Percentiles rank a stretch among this genome's conserved stretches.
These are phyloP conservation scores for Drosophila obscura DNA, from an alignment of 1,140 invertebrate genomes.

Conservation along the genomic window DNA sequence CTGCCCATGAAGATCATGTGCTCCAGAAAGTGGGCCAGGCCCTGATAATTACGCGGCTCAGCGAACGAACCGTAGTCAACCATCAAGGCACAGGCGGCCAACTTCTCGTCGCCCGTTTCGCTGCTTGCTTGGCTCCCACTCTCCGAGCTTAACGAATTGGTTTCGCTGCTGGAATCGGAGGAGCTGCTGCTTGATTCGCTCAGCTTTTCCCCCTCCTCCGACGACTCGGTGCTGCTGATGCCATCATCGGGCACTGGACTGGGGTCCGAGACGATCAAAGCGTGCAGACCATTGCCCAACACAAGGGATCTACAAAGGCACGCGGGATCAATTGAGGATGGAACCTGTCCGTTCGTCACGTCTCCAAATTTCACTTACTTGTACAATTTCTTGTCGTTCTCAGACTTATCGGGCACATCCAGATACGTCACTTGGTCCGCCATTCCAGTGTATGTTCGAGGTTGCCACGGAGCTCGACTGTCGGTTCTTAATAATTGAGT, in stretches of 20 bases:
- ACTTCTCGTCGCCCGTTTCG: slow-evolving; percentile 83
- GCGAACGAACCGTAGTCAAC: slow-evolving; percentile 89
- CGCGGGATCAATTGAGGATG: not conserved
- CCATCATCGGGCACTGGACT: slow-evolving; percentile 70
- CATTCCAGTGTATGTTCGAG: slow-evolving; percentile 4
- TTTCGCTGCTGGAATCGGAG: slow-evolving; percentile 34
- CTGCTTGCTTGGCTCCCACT: slow-evolving; percentile 77
- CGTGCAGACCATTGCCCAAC: slow-evolving; percentile 88
- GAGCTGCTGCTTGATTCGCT: slow-evolving; percentile 36
- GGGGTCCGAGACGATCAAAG: slow-evolving; percentile 88
- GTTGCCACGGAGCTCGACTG: not conserved
- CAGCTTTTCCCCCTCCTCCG: slow-evolving; percentile 34
- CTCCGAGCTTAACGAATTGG: slow-evolving; percentile 44
- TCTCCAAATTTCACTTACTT: slow-evolving; percentile 55
- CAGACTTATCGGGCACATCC: slow-evolving; percentile 85
- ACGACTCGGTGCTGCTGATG: slow-evolving; percentile 66
- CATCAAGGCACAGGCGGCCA: slow-evolving; percentile 89
- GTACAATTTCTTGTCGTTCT: slow-evolving; percentile 87
- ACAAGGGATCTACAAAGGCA: slow-evolving; percentile 85
- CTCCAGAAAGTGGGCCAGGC: slow-evolving; percentile 96
- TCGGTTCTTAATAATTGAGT: slow-evolving; percentile 12
- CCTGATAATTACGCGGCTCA: slow-evolving; percentile 90
- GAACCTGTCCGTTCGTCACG: not conserved
- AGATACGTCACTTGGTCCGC: slow-evolving; percentile 67
- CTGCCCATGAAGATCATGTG: slow-evolving; percentile 98